These are phyloP conservation scores for Augochlora pura DNA, from an alignment of 1,140 invertebrate species.

Conservation along the genomic window DNA sequence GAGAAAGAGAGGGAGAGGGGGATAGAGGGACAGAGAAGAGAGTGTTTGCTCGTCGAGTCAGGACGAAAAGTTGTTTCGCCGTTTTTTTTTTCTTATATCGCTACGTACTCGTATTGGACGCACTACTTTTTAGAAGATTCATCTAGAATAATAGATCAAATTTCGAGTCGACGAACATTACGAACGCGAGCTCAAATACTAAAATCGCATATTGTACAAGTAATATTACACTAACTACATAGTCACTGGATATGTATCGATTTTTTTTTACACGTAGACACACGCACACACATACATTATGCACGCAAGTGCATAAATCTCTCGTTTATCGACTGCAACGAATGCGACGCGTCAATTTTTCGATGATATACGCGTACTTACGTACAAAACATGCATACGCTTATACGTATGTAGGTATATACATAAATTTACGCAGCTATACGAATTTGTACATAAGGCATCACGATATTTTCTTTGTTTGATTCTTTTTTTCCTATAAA, in stretches of 20 bases:
- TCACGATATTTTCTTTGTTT: conserved; percentile 47
- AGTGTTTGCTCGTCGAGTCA: not conserved
- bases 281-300: conserved; percentile 30
- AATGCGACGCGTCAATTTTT: conserved; percentile 1
- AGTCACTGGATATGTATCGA: conserved; percentile 45
- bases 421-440: conserved; percentile 17
- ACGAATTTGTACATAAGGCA: conserved; percentile 62
- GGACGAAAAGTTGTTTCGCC: not conserved
- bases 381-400: not conserved
- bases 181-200: conserved; percentile 28
- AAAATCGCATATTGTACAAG: conserved; percentile 59
- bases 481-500: conserved; percentile 21
- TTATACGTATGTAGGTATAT: not conserved
- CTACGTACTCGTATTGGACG: conserved; percentile 18
- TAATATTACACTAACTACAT: conserved; percentile 64
- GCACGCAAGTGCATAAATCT: conserved; percentile 48
- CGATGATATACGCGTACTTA: conserved; percentile 14
- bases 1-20: too few species aligned
- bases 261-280: conserved; percentile 58
- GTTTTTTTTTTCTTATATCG: conserved; percentile 11
- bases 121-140: conserved; percentile 21
- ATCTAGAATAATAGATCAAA: conserved; percentile 28
- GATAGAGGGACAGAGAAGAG: not conserved
- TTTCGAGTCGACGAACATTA: not conserved
- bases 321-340: not conserved